Evolutionary conservation across 2,113 vertebrate genomes (phyloP).

Genomic region (Protobothrops mucrosquamatus): DNA sequence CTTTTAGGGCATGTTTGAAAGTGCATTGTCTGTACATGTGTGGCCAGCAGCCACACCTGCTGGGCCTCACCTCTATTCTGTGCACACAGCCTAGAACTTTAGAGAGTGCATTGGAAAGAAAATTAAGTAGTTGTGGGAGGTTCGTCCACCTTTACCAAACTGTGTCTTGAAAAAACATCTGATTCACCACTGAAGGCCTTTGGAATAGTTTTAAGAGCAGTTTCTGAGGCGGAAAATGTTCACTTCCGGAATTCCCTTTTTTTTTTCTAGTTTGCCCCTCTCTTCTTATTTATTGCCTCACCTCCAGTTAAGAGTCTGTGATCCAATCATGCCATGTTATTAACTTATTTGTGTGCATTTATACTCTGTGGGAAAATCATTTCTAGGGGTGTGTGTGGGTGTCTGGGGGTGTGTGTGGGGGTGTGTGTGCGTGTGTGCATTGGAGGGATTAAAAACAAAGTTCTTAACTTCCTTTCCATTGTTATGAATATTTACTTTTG

Average conservation of each 20-base stretch:
- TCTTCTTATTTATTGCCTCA: conserved; percentile 19
- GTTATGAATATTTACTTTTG: neutral
- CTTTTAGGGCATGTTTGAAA: neutral
- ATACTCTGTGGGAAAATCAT: neutral
- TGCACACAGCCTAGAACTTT: neutral
- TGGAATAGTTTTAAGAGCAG: neutral
- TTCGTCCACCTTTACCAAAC: neutral
- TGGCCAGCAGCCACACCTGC: neutral
- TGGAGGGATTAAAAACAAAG: conserved; percentile 9
- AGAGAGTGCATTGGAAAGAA: neutral
- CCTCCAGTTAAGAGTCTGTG: neutral
- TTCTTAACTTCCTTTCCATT: neutral
- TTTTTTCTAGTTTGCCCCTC: neutral
- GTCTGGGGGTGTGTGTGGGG: neutral
- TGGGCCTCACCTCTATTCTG: neutral
- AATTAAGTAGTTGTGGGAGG: neutral
- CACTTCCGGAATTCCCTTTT: neutral
- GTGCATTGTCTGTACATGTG: neutral
- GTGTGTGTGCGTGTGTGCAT: neutral
- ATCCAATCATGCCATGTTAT: neutral
- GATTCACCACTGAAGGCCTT: neutral
- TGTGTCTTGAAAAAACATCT: neutral
- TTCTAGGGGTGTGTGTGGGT: neutral
- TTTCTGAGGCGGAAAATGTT: neutral
- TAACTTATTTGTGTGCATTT: conserved; percentile 30